Conservation (phyloP, 2,888 invertebrate genomes). For the Halictus quadricinctus region DNA sequence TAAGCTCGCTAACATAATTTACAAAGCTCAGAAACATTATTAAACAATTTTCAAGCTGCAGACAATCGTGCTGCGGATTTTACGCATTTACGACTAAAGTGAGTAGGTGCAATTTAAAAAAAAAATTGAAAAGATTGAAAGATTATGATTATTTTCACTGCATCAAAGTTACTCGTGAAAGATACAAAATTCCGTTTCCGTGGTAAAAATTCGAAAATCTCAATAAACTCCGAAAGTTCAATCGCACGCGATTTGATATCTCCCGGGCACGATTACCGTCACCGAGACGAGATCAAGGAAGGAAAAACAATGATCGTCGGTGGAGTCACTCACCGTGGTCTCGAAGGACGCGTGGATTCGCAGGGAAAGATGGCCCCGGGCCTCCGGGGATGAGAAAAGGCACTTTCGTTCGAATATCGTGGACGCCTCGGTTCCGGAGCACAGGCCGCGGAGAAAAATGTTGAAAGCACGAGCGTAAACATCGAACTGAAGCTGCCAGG, state of each 20-base stretch:
- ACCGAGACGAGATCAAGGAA: not conserved
- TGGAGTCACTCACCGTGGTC: conserved; percentile 28
- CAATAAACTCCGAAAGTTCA: too few species aligned
- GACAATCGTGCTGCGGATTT: too few species aligned
- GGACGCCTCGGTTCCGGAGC: conserved; percentile 9
- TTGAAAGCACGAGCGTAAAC: conserved; percentile 76
- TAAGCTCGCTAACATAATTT: too few species aligned
- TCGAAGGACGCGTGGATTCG: not conserved
- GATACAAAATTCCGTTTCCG: too few species aligned
- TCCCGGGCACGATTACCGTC: not conserved
- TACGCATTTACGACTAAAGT: too few species aligned
- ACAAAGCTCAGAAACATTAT: too few species aligned
- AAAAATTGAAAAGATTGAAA: too few species aligned
- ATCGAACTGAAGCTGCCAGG: conserved; percentile 73
- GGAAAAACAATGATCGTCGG: not conserved
- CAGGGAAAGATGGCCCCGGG: not conserved
- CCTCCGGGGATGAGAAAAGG: not conserved
- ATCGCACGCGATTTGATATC: too few species aligned
- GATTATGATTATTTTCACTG: too few species aligned
- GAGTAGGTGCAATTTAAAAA: not conserved
- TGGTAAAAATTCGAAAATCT: too few species aligned
- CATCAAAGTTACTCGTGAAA: too few species aligned
- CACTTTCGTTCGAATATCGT: conserved; percentile 31
- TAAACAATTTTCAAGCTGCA: too few species aligned
- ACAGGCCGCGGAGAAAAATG: conserved; percentile 70